These are phyloP conservation scores for Parauchenoglanis ngamensis DNA, from an alignment of 2,797 vertebrate species.

Conservation along the genomic window DNA sequence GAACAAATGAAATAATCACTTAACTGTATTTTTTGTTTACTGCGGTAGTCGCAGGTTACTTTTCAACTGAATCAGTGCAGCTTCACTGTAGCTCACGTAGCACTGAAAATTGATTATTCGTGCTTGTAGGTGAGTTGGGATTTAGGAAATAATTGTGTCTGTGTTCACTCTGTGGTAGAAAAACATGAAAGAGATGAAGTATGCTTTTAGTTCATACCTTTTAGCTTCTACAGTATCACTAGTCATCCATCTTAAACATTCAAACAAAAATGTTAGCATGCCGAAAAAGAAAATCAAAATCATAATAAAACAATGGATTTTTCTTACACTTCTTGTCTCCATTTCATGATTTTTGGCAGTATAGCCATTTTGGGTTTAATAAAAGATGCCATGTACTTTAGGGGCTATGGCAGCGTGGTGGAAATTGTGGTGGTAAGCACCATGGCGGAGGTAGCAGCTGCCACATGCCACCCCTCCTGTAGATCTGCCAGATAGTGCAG, in stretches of 20 bases:
- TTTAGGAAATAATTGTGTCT: background rate
- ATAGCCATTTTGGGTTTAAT: background rate
- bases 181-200: background rate
- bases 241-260: background rate
- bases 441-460: slow-evolving; percentile 8
- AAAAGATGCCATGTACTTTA: background rate
- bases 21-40: background rate
- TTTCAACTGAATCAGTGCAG: background rate
- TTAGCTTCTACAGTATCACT: background rate
- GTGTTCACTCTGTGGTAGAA: background rate
- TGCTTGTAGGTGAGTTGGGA: background rate
- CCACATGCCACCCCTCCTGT: background rate
- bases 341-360: background rate
- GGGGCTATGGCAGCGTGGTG: background rate
- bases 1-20: background rate
- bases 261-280: background rate
- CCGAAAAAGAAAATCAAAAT: no score
- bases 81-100: background rate
- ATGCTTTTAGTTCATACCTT: background rate
- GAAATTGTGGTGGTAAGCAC: background rate
- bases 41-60: background rate
- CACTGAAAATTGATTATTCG: background rate
- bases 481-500: slow-evolving; percentile 3
- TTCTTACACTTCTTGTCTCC: background rate
- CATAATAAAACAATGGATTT: background rate